Evolutionary conservation across 2,113 vertebrate genomes (phyloP), one percentile per base, ranked within the genome.

Genomic region (Chunga burmeisteri): DNA sequence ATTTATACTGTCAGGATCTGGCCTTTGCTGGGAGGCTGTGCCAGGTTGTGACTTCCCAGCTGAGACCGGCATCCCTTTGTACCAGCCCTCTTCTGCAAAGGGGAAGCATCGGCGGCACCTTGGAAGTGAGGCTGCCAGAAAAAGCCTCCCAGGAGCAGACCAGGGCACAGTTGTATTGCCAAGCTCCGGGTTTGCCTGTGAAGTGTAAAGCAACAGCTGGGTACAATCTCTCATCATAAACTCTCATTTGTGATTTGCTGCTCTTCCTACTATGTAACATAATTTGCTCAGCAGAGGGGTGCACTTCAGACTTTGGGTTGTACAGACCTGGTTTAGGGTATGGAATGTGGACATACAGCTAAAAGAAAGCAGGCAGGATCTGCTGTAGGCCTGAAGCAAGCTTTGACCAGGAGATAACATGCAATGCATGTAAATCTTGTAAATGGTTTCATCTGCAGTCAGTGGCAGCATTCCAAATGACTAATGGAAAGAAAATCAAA

Each of bases 391-490:
- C 49, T 1, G 16, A 10, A 79, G 75, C 75, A 70, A 83, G 86
- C 80, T 94, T 17, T 87, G 88, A 84, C 59, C 50, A 4, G 8
- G 55, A 63, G 59, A 47, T 63, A 71, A 59, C 22, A 27, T 0
- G 25, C 32, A 46, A 2, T 8, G 47, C 62, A 32, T 20, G 72
- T 29, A 47, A 89, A 16, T 65, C 65, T 75, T 58, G 58, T 8
- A 53, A 77, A 81, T 2, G 29, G 27, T 13, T 86, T 94, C 59
- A 92, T 81, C 83, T 73, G 88, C 77, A 84, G 94, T 32, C 50
- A 18, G 56, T 63, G 89, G 96, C 88, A 92, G 65, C n/a, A 8
- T 62, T 94, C 93, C 93, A 95, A 93, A 63, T 44, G 61, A 78
- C 80, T 50, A 91, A 94, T 1, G 2, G 81, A 65, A 82, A 59